Evolutionary conservation across 2,113 vertebrate genomes (phyloP).

Genomic region (Carettochelys insculpta): DNA sequence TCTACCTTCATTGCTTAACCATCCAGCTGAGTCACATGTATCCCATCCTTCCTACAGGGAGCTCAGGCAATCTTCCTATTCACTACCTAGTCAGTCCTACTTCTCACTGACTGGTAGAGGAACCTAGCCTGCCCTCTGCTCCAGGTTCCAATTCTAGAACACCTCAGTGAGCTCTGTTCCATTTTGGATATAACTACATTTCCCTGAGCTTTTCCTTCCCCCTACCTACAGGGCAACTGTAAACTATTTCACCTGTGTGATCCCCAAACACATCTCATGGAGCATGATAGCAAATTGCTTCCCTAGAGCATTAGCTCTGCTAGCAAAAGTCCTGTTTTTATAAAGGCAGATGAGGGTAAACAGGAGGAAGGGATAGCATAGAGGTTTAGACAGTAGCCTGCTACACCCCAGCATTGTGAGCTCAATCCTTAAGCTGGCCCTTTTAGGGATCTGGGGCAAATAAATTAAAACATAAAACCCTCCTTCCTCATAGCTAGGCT

Average conservation of each 20-base stretch:
- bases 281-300: neutral
- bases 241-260: neutral
- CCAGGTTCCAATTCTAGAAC: neutral
- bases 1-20: neutral
- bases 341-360: neutral
- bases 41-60: neutral
- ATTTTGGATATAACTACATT: neutral
- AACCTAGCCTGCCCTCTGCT: neutral
- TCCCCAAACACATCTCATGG: neutral
- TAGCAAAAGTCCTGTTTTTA: neutral
- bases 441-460: too few species aligned
- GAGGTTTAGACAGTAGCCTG: too few species aligned
- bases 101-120: neutral
- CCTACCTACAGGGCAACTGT: neutral
- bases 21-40: neutral
- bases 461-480: too few species aligned
- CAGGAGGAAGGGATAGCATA: too few species aligned
- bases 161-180: neutral
- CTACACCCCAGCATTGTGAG: too few species aligned
- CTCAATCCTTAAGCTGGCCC: too few species aligned
- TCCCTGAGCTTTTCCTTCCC: neutral
- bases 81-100: neutral
- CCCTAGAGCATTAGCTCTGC: neutral
- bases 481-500: neutral
- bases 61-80: neutral